These are phyloP conservation scores for Cyprinodon variegatus DNA, from an alignment of 2,113 vertebrate genomes.

Conservation along the genomic window DNA sequence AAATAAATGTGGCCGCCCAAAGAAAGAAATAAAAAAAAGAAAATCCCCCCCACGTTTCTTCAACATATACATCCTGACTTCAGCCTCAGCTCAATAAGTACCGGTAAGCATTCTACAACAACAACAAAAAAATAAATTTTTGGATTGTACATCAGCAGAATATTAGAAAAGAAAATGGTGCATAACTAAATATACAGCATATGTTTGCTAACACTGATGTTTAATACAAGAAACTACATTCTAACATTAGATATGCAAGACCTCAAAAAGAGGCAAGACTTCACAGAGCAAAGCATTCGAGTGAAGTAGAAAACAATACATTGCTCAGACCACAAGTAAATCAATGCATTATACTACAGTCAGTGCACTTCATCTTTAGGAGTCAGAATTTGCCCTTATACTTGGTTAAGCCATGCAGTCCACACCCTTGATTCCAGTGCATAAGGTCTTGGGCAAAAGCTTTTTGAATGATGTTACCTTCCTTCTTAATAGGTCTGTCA, in stretches of 20 bases:
- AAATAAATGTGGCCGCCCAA: constrained; percentile 5
- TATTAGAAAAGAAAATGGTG: constrained; percentile 36
- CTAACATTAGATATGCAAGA: constrained; percentile 52
- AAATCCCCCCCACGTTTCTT: neutral
- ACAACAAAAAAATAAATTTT: constrained; percentile 43
- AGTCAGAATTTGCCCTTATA: constrained; percentile 48
- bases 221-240: constrained; percentile 64
- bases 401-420: constrained; percentile 52
- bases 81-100: constrained; percentile 41
- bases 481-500: constrained; percentile 20
- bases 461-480: constrained; percentile 33
- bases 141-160: constrained; percentile 72
- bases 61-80: constrained; percentile 47
- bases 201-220: constrained; percentile 43
- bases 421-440: constrained; percentile 56
- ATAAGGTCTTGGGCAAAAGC: constrained; percentile 58
- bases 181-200: constrained; percentile 36
- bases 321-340: constrained; percentile 45
- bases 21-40: neutral
- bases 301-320: constrained; percentile 57
- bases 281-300: constrained; percentile 60
- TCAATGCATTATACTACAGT: constrained; percentile 44
- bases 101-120: constrained; percentile 46
- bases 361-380: constrained; percentile 63
- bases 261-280: constrained; percentile 45